Evolutionary conservation across 2,888 invertebrate species (phyloP).

Genomic region (Drosophila hawaiiensis): DNA sequence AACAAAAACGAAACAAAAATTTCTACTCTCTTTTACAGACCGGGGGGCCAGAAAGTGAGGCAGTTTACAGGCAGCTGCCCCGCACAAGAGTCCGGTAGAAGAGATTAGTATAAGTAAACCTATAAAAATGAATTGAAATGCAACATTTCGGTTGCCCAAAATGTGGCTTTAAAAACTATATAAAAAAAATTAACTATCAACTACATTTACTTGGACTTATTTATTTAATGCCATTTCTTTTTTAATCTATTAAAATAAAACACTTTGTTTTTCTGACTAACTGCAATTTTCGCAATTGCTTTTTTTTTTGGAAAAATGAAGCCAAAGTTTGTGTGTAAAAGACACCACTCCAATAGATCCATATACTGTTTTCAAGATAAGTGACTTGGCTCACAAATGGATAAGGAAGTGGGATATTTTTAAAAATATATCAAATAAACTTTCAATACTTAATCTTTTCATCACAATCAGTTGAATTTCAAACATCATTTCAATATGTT

Average conservation of each 20-base stretch:
- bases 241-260: background rate
- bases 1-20: constrained; percentile 36
- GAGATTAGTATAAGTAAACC: constrained; percentile 2
- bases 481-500: background rate
- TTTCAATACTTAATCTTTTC: background rate
- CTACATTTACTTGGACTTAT: background rate
- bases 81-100: background rate
- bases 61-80: constrained; percentile 22
- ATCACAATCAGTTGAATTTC: background rate
- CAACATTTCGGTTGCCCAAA: background rate
- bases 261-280: background rate
- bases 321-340: background rate
- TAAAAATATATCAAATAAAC: too few species aligned
- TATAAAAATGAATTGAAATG: constrained; percentile 16
- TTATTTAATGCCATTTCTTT: background rate
- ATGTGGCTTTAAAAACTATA: background rate
- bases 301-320: background rate
- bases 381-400: background rate
- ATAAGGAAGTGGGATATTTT: background rate
- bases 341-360: background rate
- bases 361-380: background rate
- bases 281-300: background rate
- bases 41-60: background rate
- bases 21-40: constrained; percentile 12
- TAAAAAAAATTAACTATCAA: background rate